Evolutionary conservation across 2,113 vertebrate genomes (phyloP).

Genomic region (Paracanthobrama guichenoti): DNA sequence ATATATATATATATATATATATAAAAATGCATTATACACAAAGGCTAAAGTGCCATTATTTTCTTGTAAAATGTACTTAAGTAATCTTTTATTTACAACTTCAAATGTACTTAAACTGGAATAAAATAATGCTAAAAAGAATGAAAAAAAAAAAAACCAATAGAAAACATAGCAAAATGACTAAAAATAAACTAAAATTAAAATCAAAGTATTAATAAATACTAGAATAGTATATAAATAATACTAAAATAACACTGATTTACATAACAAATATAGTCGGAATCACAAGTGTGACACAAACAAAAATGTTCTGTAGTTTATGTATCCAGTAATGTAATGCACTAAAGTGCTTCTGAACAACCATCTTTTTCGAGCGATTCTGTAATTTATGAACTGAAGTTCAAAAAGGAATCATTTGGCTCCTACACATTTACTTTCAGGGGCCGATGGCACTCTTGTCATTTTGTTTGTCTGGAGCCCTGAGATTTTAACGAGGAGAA

Average conservation of each 20-base stretch:
- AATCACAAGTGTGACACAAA: neutral
- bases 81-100: too few species aligned
- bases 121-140: too few species aligned
- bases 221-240: neutral
- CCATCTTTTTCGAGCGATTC: neutral
- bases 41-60: too few species aligned
- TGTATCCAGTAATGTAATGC: neutral
- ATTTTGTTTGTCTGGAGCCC: slow-evolving; percentile 5
- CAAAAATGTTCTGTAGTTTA: neutral
- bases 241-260: too few species aligned
- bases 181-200: too few species aligned
- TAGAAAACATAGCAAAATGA: too few species aligned
- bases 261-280: neutral
- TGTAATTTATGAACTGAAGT: neutral
- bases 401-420: neutral
- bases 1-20: too few species aligned
- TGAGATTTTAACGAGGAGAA: slow-evolving; percentile 17
- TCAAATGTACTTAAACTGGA: neutral
- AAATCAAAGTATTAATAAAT: neutral
- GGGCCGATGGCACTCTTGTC: neutral
- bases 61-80: too few species aligned
- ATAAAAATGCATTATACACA: too few species aligned
- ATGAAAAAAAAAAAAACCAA: too few species aligned
- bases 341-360: neutral
- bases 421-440: neutral